phyloP scores from a whole-genome alignment of 1,140 invertebrate genomes.

The Pseudoatta argentina region DNA sequence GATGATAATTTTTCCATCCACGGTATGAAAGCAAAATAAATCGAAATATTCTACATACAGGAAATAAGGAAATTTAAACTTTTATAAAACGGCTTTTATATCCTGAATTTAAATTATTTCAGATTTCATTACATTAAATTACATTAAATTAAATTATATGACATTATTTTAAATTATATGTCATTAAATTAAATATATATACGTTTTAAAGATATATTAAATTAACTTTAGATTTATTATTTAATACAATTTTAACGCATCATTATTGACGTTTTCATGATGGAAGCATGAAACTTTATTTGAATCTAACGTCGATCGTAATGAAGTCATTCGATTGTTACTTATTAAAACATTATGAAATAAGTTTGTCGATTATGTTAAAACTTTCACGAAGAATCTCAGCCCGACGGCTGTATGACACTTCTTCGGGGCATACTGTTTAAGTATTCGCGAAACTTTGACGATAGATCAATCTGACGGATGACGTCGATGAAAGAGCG shows the following conservation, averaged over 20 bases:
- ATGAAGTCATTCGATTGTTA: constrained; percentile 12
- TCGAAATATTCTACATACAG: neutral
- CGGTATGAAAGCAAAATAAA: neutral
- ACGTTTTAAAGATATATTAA: neutral
- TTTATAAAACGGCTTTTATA: neutral
- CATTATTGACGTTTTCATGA: neutral
- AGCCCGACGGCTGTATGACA: constrained; percentile 33
- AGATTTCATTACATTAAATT: neutral
- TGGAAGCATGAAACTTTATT: neutral
- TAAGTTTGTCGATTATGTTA: constrained; percentile 45
- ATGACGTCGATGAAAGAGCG: constrained; percentile 59
- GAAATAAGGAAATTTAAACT: neutral
- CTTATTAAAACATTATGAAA: constrained; percentile 4
- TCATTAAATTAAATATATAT: too few relatives aligned
- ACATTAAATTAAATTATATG: too few relatives aligned
- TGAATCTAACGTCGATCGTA: neutral
- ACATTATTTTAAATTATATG: neutral
- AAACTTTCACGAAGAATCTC: constrained; percentile 40
- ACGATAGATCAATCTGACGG: constrained; percentile 57
- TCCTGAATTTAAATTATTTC: constrained; percentile 11
- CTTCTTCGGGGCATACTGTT: constrained; percentile 29
- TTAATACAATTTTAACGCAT: neutral
- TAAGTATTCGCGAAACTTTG: constrained; percentile 57
- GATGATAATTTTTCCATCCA: neutral
- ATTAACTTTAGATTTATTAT: neutral